Percentiles rank a stretch among this genome's conserved stretches.
Conservation (phyloP, 2,888 invertebrate genomes). For the Raillietiella orientalis region DNA sequence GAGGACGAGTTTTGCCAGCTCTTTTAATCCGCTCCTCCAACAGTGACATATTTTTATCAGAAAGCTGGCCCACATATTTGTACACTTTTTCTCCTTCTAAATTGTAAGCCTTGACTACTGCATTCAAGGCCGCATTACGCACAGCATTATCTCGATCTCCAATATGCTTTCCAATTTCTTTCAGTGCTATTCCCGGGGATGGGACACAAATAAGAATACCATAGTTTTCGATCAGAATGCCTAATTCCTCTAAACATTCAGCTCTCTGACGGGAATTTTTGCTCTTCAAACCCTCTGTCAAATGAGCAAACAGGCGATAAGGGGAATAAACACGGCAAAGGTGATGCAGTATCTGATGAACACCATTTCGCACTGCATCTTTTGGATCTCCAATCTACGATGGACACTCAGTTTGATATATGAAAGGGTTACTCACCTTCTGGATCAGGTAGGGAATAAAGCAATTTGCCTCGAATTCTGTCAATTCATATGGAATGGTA, state of each 20-base stretch:
- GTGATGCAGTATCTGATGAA: slow-evolving; percentile 48
- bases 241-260: slow-evolving; percentile 76
- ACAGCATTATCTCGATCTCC: slow-evolving; percentile 86
- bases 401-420: slow-evolving; percentile 2
- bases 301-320: slow-evolving; percentile 51
- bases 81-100: slow-evolving; percentile 65
- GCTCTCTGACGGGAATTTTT: slow-evolving; percentile 87
- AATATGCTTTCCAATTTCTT: slow-evolving; percentile 74
- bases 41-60: slow-evolving; percentile 74
- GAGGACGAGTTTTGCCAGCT: slow-evolving; percentile 24
- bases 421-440: slow-evolving; percentile 25
- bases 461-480: slow-evolving; percentile 62
- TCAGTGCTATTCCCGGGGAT: slow-evolving; percentile 38
- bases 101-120: slow-evolving; percentile 60
- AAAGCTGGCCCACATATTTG: slow-evolving; percentile 69
- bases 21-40: slow-evolving; percentile 87
- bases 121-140: slow-evolving; percentile 77
- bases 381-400: slow-evolving; percentile 57
- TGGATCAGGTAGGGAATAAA: slow-evolving; percentile 81
- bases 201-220: slow-evolving; percentile 56
- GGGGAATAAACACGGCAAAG: slow-evolving; percentile 58
- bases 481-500: slow-evolving; percentile 45
- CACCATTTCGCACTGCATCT: slow-evolving; percentile 67
- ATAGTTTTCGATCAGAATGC: slow-evolving; percentile 47
- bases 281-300: slow-evolving; percentile 82